Base-by-base conservation (phyloP, 2,797 vertebrate genomes). In the Dryobates pubescens region DNA sequence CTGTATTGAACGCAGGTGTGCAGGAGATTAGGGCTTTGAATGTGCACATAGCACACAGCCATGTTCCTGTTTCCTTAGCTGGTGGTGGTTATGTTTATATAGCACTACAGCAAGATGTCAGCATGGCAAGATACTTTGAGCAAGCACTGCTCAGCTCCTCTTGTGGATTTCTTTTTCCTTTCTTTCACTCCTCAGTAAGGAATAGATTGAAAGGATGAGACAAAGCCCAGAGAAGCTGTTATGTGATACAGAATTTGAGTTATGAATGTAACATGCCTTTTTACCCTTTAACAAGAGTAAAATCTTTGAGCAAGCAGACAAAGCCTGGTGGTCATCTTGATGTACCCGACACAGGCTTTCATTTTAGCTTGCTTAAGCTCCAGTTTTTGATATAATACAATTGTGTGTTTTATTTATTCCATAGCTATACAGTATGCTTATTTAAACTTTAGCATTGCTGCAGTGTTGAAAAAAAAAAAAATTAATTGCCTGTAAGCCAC, bases 1-100 rank as follows among this genome's bases (percentile, higher is more conserved):
- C 87, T 90, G 83, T 96, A 98, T 96, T 92, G 91, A 97, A 88
- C 80, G 77, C 47, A 65, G 87, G 79, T 51, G 79, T n/a, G 29
- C 86, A 72, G 51, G 93, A 92, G 70, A 86, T 92, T 88, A 76
- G 86, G 59, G 88, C 20, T 49, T 49, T 20, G 82, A 64, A 86
- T 92, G 53, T 13, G 6, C 81, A 62, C 45, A 41, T 67, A 88
- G 67, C 71, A 58, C 63, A 94, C 78, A 49, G 88, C 45, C 53
- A 0, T 90, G 68, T 95, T 96, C 85, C 75, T 94, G 87, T 88
- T 96, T 95, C 93, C 94, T 94, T 85, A 47, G 73, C 54, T 93
- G 79, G 67, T 85, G 57, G 73, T 65, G 71, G 89, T 84, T 75
- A 92, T 43, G 38, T 95, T 90, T 80, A 97, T 96, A 94, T 92